These are phyloP conservation scores for Gymnopithys bicolor DNA, from an alignment of 2,797 vertebrate species.

Conservation along the genomic window DNA sequence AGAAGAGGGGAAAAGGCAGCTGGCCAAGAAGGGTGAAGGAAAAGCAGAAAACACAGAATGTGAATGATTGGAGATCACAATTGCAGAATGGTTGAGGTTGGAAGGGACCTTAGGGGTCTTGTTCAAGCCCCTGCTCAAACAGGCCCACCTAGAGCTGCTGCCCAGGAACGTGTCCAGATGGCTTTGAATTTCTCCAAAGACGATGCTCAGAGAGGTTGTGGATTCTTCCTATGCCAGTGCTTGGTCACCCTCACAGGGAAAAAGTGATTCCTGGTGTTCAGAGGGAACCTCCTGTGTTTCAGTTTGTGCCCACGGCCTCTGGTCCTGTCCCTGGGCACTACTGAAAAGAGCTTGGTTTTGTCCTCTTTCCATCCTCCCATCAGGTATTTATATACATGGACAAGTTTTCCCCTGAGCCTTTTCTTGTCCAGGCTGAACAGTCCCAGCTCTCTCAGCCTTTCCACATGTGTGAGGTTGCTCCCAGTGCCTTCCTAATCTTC, in stretches of 20 bases:
- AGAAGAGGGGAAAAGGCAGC: neutral
- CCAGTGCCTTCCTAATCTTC: neutral
- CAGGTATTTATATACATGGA: neutral
- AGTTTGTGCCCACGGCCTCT: neutral
- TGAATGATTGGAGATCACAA: neutral
- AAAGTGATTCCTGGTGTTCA: neutral
- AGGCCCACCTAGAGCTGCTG: neutral
- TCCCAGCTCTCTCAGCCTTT: neutral
- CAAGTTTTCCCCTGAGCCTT: neutral
- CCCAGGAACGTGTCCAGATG: neutral
- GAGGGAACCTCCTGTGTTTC: neutral
- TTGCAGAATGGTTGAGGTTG: neutral
- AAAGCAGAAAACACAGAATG: neutral
- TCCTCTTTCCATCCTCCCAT: neutral
- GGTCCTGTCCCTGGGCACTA: neutral
- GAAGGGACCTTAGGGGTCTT: neutral
- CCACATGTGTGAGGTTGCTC: neutral
- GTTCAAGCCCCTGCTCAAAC: neutral
- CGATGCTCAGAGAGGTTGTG: no score
- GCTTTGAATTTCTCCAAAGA: neutral
- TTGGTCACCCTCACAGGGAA: rapidly evolving
- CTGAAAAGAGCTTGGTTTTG: neutral
- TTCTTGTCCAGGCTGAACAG: neutral
- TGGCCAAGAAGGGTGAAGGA: neutral
- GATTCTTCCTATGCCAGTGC: neutral